A percentile compares a stretch with the other conserved stretches of the same genome.
These are phyloP conservation scores for Rambutsinella grinnellia DNA, from an alignment of 2,888 invertebrate genomes.

Conservation along the genomic window DNA sequence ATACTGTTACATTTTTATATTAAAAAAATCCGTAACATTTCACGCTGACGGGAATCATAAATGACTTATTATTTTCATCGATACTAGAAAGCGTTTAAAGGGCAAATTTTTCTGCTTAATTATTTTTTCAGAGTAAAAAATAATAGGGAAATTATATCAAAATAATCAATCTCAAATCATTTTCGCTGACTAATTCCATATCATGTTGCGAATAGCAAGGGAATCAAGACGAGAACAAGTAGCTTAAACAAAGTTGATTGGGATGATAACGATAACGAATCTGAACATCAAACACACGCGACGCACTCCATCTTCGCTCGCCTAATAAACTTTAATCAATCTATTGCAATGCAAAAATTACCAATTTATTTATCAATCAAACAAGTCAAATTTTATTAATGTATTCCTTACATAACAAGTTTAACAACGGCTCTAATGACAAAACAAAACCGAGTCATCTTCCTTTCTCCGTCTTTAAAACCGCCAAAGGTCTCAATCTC, in stretches of 20 bases:
- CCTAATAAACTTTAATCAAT: conserved; percentile 45
- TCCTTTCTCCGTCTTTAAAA: background rate
- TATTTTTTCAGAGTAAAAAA: background rate
- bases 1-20: background rate
- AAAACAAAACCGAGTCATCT: conserved; percentile 29
- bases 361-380: conserved; percentile 15
- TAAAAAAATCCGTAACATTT: background rate
- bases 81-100: too few species aligned
- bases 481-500: background rate
- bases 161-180: conserved; percentile 40
- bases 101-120: background rate
- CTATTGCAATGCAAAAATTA: conserved; percentile 1
- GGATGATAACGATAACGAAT: background rate
- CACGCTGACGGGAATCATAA: too few species aligned
- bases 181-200: conserved; percentile 38
- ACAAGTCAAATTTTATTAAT: conserved; percentile 18
- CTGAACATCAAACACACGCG: conserved; percentile 25
- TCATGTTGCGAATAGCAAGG: background rate
- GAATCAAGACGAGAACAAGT: background rate
- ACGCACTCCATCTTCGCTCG: background rate
- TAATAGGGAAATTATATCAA: conserved; percentile 22
- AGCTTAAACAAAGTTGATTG: too few species aligned
- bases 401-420: conserved; percentile 12
- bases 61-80: too few species aligned
- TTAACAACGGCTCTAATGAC: conserved; percentile 29